A percentile compares a stretch with the other conserved stretches of the same genome.
Evolutionary conservation across 2,797 vertebrate genomes (phyloP).

Genomic region (Meriones psammophilus): DNA sequence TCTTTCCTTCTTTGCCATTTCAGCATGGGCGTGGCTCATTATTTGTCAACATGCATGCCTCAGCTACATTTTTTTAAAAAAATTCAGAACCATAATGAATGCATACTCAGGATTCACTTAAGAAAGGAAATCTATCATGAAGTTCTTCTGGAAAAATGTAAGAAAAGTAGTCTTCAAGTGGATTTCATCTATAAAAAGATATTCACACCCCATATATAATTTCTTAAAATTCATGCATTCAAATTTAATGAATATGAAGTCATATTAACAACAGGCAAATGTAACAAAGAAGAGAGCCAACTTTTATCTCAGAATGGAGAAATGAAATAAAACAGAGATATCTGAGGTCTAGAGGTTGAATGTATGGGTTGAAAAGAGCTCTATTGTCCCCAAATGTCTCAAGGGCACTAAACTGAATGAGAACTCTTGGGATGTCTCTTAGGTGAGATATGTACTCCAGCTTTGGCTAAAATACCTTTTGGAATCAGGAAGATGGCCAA

Average conservation of each 20-base stretch:
- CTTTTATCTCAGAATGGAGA: slow-evolving; percentile 55
- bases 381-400: not conserved
- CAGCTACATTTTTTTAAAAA: slow-evolving; percentile 28
- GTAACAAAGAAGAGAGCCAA: slow-evolving; percentile 29
- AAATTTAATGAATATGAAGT: slow-evolving; percentile 63
- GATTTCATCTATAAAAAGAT: slow-evolving; percentile 63
- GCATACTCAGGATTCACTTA: not conserved
- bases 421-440: not conserved
- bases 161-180: slow-evolving; percentile 69
- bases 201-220: slow-evolving; percentile 69
- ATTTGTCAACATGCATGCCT: not conserved
- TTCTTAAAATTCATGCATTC: slow-evolving; percentile 72
- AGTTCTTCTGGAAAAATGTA: slow-evolving; percentile 67
- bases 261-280: slow-evolving; percentile 47
- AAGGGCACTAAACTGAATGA: not conserved
- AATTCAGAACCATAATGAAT: slow-evolving; percentile 5
- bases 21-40: not conserved
- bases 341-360: not conserved
- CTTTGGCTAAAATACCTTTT: slow-evolving; percentile 14
- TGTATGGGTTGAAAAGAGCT: not conserved
- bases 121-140: slow-evolving; percentile 66
- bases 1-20: not conserved
- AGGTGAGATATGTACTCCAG: not conserved
- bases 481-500: not conserved
- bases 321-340: not conserved